Conservation (phyloP, 2,888 invertebrate genomes). For the Conomelus anceps region DNA sequence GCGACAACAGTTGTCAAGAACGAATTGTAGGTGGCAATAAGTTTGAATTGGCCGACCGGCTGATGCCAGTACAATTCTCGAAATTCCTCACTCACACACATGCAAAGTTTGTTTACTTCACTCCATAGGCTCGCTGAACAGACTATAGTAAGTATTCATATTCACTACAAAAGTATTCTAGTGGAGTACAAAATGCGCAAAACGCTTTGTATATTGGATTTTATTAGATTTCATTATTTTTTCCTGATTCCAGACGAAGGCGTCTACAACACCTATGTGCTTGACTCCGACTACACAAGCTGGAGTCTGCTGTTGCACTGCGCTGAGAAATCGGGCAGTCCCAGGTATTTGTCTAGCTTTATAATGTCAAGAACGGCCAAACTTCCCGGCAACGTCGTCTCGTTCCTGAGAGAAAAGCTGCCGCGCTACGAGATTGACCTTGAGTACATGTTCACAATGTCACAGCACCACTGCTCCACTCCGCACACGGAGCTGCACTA, state of each 20-base stretch:
- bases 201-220: too few species aligned
- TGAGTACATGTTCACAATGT: constrained; percentile 75
- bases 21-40: too few species aligned
- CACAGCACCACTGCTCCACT: constrained; percentile 58
- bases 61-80: too few species aligned
- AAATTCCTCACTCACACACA: too few species aligned
- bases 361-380: constrained; percentile 60
- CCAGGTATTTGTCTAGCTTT: constrained; percentile 74
- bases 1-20: too few species aligned
- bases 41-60: too few species aligned
- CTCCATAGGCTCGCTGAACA: too few species aligned
- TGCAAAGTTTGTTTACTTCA: too few species aligned
- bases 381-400: constrained; percentile 58
- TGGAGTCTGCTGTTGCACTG: constrained; percentile 81
- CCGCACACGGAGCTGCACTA: constrained; percentile 23
- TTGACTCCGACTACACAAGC: constrained; percentile 75
- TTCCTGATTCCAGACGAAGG: constrained; percentile 52
- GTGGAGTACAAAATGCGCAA: too few species aligned
- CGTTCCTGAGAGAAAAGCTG: constrained; percentile 68
- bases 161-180: too few species aligned
- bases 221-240: too few species aligned
- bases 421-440: constrained; percentile 76
- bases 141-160: too few species aligned
- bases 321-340: constrained; percentile 71
- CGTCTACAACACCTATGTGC: constrained; percentile 77